These are phyloP conservation scores for Steatornis caripensis DNA, from an alignment of 2,113 vertebrate genomes.

Conservation along the genomic window DNA sequence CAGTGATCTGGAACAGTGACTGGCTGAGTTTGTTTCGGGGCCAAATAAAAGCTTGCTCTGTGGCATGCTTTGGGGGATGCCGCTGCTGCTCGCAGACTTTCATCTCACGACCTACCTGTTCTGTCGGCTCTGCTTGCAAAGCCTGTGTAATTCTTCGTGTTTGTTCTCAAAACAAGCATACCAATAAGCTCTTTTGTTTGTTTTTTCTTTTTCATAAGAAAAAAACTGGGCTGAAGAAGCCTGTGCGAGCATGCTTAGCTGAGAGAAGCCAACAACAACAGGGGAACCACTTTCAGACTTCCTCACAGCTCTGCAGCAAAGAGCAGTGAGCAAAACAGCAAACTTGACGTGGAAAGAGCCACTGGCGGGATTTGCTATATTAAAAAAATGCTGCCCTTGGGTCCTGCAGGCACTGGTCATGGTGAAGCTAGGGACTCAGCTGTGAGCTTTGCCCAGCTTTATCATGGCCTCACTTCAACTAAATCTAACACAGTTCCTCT, in stretches of 20 bases:
- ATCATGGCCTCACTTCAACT: neutral
- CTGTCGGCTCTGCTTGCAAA: neutral
- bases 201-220: neutral
- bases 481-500: neutral
- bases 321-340: neutral
- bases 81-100: neutral
- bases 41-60: neutral
- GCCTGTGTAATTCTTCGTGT: neutral
- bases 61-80: accelerated
- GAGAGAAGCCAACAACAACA: neutral
- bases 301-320: neutral
- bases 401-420: neutral
- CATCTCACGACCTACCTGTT: neutral
- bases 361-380: neutral
- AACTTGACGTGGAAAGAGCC: accelerated
- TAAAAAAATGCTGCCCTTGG: neutral
- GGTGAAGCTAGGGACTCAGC: accelerated
- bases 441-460: neutral
- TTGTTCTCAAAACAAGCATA: conserved; percentile 18
- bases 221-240: neutral
- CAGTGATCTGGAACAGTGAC: neutral
- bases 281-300: neutral
- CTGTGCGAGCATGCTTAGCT: neutral
- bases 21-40: neutral
- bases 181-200: neutral